Percentiles rank a stretch among this genome's conserved stretches.
Evolutionary conservation across 2,797 vertebrate species (phyloP).

Genomic region (Microchirus variegatus): DNA sequence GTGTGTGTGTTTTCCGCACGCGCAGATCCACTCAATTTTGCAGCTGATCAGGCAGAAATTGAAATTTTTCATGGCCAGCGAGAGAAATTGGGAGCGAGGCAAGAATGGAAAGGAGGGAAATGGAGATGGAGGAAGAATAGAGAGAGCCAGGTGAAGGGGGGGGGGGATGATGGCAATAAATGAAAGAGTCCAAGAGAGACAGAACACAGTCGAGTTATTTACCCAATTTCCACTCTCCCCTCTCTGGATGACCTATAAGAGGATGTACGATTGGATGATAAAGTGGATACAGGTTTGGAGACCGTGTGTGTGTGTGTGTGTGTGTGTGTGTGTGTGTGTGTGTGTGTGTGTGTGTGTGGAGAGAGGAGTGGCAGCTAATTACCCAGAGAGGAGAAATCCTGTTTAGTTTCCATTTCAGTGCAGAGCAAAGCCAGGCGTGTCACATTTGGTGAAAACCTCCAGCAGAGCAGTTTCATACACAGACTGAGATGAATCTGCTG

Average conservation of each 20-base stretch:
- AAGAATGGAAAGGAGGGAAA: neutral
- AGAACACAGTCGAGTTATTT: constrained; percentile 34
- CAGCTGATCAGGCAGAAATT: constrained; percentile 68
- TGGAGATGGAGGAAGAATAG: neutral
- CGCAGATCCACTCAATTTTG: constrained; percentile 53
- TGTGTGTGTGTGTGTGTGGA: constrained; percentile 14
- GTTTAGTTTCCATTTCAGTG: constrained; percentile 49
- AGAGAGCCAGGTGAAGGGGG: neutral
- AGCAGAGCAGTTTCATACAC: neutral
- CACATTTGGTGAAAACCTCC: constrained; percentile 13
- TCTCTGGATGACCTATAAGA: constrained; percentile 27
- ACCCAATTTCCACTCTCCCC: constrained; percentile 29
- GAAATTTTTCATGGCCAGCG: constrained; percentile 36
- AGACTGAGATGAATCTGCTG: neutral
- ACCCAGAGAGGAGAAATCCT: constrained; percentile 57
- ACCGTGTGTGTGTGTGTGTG: constrained; percentile 16
- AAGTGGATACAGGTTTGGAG: constrained; percentile 6
- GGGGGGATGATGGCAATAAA: neutral
- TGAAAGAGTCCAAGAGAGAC: constrained; percentile 12
- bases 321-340: constrained; percentile 15
- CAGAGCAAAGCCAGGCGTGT: constrained; percentile 30
- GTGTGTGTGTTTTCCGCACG: neutral
- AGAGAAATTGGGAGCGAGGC: constrained; percentile 16
- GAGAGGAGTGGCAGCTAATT: constrained; percentile 50
- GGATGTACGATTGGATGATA: constrained; percentile 20